A percentile compares a stretch with the other conserved stretches of the same genome.
phyloP scores from a whole-genome alignment of 1,140 invertebrate genomes.

The Vanessa tameamea region DNA sequence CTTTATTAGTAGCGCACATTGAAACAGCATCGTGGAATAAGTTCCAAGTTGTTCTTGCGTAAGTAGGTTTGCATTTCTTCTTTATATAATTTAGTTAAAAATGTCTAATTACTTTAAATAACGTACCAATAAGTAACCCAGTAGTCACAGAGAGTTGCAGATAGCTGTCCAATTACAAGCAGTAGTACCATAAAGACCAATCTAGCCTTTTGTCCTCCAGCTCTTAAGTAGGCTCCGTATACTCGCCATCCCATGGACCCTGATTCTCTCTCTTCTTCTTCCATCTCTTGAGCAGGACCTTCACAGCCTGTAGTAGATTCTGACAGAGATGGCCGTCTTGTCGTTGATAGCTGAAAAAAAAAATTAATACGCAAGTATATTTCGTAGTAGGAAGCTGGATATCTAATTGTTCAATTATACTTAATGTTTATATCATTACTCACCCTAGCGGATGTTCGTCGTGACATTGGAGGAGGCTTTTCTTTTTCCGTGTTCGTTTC shows the following conservation, averaged over 20 bases:
- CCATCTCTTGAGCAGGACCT: conserved; percentile 70
- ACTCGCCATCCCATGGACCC: conserved; percentile 80
- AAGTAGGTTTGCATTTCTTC: neutral
- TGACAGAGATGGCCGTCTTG: conserved; percentile 61
- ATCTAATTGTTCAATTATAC: neutral
- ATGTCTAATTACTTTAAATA: neutral
- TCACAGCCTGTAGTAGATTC: conserved; percentile 66
- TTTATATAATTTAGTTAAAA: neutral
- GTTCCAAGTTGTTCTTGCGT: neutral
- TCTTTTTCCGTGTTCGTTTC: conserved; percentile 54
- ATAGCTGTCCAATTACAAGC: conserved; percentile 75
- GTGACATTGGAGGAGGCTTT: conserved; percentile 62
- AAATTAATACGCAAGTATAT: neutral
- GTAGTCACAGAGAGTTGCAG: conserved; percentile 77
- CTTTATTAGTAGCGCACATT: too few species aligned
- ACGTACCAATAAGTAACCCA: conserved; percentile 80
- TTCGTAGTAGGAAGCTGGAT: neutral
- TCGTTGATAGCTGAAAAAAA: conserved; percentile 59
- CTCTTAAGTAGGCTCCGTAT: conserved; percentile 71
- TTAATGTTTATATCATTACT: conserved; percentile 24
- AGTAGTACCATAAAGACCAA: conserved; percentile 71
- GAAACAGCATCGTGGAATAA: too few species aligned
- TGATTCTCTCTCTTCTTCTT: conserved; percentile 75
- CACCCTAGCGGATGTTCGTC: conserved; percentile 69
- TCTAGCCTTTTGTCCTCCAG: conserved; percentile 63